Percentiles rank a stretch among this genome's conserved stretches.
phyloP scores from a whole-genome alignment of 2,888 invertebrate species.

The Hyalella azteca region DNA sequence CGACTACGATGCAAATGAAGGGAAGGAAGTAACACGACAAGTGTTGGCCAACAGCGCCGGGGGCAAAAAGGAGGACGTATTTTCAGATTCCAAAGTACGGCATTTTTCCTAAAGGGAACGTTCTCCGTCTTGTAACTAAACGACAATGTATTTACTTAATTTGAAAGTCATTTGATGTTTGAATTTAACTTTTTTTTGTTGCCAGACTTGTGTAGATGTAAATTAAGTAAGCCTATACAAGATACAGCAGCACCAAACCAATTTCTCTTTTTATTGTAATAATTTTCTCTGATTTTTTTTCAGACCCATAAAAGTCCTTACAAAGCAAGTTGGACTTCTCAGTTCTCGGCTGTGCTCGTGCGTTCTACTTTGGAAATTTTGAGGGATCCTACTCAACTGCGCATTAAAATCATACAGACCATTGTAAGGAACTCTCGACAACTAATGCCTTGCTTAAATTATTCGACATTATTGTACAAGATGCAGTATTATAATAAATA shows the following conservation, averaged over 20 bases:
- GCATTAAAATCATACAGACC: slow-evolving; percentile 45
- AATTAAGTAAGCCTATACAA: background rate
- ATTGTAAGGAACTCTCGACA: slow-evolving; percentile 43
- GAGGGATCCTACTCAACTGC: slow-evolving; percentile 48
- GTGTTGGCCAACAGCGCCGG: background rate
- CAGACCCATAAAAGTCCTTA: slow-evolving; percentile 68
- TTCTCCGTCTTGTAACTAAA: background rate
- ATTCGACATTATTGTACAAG: too few species aligned
- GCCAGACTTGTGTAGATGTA: background rate
- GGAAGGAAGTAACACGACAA: slow-evolving; percentile 63
- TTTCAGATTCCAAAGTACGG: background rate
- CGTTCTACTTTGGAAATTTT: slow-evolving; percentile 64
- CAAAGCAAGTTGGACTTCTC: slow-evolving; percentile 84
- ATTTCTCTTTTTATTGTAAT: background rate
- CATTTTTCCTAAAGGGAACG: background rate
- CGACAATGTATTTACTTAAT: background rate
- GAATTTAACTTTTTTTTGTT: background rate
- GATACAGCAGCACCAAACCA: background rate
- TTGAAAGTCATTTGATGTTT: background rate
- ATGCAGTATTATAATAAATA: too few species aligned
- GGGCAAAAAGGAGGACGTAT: background rate
- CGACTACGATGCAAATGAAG: slow-evolving; percentile 72
- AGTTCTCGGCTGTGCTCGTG: slow-evolving; percentile 85
- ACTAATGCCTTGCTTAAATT: too few species aligned
- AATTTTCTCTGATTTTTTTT: background rate